Evolutionary conservation across 2,888 invertebrate genomes (phyloP).

Genomic region (Zele albiditarsus): DNA sequence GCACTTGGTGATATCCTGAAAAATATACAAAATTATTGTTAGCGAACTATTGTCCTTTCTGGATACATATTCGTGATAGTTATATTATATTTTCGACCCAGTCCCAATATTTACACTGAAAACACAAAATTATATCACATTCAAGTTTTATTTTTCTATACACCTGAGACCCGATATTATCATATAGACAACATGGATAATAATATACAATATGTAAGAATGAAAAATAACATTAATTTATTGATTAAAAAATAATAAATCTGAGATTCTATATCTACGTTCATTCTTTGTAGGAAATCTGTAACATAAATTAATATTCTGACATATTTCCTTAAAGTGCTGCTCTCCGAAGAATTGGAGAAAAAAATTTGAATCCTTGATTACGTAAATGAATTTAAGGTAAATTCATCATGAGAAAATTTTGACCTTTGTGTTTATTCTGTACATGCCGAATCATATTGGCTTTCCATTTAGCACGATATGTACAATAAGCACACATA

Average conservation of each 20-base stretch:
- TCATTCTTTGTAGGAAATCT: no score
- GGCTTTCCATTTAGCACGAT: slow-evolving; percentile 53
- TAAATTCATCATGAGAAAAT: not conserved
- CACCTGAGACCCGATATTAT: not conserved
- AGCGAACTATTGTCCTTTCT: not conserved
- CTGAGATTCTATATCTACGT: no score
- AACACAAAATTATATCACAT: not conserved
- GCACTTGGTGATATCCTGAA: slow-evolving; percentile 25
- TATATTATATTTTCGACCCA: not conserved
- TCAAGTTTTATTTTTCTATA: not conserved
- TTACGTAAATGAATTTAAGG: not conserved
- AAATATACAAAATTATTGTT: slow-evolving; percentile 18
- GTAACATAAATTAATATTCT: no score
- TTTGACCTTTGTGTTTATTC: slow-evolving; percentile 46
- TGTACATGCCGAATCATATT: slow-evolving; percentile 51
- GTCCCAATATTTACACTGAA: slow-evolving; percentile 5
- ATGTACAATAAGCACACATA: slow-evolving; percentile 57
- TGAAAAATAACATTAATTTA: no score
- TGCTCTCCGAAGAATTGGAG: no score
- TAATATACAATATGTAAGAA: not conserved
- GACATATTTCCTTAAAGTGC: no score
- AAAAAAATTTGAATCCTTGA: no score
- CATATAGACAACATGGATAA: not conserved
- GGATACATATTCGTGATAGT: not conserved
- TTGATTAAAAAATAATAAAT: no score